These are phyloP conservation scores for Paedocypris sp. DNA, from an alignment of 2,113 vertebrate species.

Conservation along the genomic window DNA sequence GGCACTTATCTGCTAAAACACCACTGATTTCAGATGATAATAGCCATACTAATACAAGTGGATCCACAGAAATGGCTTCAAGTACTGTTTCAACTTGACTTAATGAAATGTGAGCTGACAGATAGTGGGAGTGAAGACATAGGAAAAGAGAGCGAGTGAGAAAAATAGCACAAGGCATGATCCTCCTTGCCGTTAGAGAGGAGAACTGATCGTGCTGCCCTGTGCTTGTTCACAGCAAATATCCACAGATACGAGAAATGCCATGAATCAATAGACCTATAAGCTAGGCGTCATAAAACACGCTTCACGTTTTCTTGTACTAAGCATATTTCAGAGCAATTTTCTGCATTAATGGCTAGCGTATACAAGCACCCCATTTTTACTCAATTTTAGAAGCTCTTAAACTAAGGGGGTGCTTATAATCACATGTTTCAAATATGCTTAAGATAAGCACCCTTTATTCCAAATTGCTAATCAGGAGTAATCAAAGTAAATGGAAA, in stretches of 20 bases:
- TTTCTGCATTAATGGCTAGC: no score
- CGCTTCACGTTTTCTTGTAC: no score
- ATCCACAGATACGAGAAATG: conserved; percentile 44
- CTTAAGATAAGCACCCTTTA: no score
- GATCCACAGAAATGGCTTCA: conserved; percentile 58
- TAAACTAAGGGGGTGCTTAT: no score
- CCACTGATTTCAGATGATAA: conserved; percentile 66
- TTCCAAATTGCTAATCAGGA: no score
- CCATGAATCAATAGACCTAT: no score
- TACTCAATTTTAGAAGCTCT: no score
- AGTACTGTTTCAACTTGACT: conserved; percentile 50
- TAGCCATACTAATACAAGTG: conserved; percentile 62
- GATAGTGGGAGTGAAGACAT: conserved; percentile 23
- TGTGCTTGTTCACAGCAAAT: conserved; percentile 27
- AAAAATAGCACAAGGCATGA: conserved; percentile 52
- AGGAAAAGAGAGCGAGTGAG: conserved; percentile 10
- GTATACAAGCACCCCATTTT: no score
- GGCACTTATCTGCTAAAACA: conserved; percentile 69
- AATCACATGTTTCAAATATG: no score
- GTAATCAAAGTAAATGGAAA: no score
- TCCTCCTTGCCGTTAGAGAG: conserved; percentile 50
- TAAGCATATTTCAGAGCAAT: no score
- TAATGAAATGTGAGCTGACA: conserved; percentile 66
- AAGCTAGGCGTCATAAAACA: no score
- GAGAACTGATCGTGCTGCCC: conserved; percentile 36